Conservation (phyloP, 2,888 invertebrate genomes). For the Druceiella hillmani region DNA sequence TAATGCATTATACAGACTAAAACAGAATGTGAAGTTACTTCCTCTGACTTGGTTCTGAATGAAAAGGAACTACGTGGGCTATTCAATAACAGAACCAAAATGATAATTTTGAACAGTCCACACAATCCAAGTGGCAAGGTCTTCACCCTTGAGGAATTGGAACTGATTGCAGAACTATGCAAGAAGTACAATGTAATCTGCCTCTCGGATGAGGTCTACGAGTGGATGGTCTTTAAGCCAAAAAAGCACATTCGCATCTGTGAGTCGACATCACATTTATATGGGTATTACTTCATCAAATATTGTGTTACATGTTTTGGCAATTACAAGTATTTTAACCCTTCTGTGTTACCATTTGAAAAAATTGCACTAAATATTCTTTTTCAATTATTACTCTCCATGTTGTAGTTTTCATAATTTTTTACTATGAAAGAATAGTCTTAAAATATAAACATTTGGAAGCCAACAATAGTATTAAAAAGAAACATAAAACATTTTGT, state of each 20-base stretch:
- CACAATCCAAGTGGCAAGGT: conserved; percentile 98
- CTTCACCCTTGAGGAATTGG: conserved; percentile 61
- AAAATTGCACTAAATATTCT: no score
- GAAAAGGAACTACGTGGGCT: conserved; percentile 69
- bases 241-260: conserved; percentile 87
- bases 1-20: conserved; percentile 32
- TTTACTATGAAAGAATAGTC: no score
- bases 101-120: conserved; percentile 94
- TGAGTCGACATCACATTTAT: no score
- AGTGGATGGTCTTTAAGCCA: conserved; percentile 89
- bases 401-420: no score
- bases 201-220: conserved; percentile 96
- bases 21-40: conserved; percentile 49
- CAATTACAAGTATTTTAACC: no score
- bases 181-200: conserved; percentile 90
- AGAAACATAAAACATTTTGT: no score
- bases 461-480: no score
- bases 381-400: no score
- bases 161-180: conserved; percentile 79
- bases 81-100: conserved; percentile 87
- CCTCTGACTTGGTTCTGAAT: conserved; percentile 88
- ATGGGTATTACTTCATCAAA: no score
- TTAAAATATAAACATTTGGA: no score
- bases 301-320: no score
- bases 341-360: no score